Percentiles rank a stretch among this genome's conserved stretches.
phyloP scores from a whole-genome alignment of 2,888 invertebrate genomes.

The Marasmarcha lunaedactyla region DNA sequence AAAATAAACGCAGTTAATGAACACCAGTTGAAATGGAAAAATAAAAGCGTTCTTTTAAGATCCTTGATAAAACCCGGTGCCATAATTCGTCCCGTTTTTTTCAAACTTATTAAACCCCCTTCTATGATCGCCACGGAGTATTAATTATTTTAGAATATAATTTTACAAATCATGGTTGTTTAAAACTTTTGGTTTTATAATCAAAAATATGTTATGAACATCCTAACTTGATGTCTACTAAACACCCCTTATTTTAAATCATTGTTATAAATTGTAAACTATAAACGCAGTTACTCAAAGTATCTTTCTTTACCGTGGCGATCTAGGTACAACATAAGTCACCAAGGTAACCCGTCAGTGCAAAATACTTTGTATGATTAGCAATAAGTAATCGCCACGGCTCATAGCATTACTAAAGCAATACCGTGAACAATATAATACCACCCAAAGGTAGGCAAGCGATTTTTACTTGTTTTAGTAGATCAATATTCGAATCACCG shows the following conservation, averaged over 20 bases:
- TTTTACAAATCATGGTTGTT: too few species aligned
- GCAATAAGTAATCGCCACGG: constrained; percentile 8
- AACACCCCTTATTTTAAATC: too few species aligned
- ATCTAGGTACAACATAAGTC: constrained; percentile 2
- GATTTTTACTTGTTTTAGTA: not conserved
- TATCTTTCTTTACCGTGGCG: not conserved
- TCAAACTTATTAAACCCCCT: too few species aligned
- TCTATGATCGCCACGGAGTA: too few species aligned
- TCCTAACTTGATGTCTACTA: too few species aligned
- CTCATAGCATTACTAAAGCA: not conserved
- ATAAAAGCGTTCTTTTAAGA: too few species aligned
- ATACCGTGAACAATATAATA: not conserved
- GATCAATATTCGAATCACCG: constrained; percentile 25
- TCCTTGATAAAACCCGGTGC: not conserved
- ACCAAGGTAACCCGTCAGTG: not conserved
- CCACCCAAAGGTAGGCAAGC: constrained; percentile 9
- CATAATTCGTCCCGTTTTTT: not conserved
- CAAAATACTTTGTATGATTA: constrained; percentile 2
- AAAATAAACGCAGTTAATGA: constrained; percentile 22
- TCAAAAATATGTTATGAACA: too few species aligned
- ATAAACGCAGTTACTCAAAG: too few species aligned
- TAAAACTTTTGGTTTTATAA: too few species aligned
- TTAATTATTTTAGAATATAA: too few species aligned
- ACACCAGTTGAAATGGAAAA: too few species aligned
- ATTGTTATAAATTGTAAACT: too few species aligned